Evolutionary conservation across 2,888 invertebrate species (phyloP), one percentile per base, ranked within the genome.

Genomic region (Drosophila subquinaria): DNA sequence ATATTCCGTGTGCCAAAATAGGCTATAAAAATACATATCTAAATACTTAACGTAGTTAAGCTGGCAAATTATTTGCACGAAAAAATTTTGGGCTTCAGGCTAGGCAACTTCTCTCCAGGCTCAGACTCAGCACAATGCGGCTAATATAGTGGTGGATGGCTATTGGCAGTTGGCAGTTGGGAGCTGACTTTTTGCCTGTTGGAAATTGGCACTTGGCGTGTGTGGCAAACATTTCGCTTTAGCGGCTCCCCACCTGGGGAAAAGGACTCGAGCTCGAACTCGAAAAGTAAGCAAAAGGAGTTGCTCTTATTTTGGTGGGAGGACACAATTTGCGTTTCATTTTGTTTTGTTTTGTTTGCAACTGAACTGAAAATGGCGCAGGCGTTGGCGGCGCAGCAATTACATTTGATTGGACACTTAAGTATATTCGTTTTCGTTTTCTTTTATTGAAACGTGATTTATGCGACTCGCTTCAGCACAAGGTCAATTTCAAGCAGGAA

Each of bases 11-110:
- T 64, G 47, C 79, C 33, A 61, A 73, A 73, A 13, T 48, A 20
- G 59, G 15, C 59, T 67, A 78, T 74, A 55, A 50, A 69, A 77
- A 79, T 67, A 78, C 80, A 72, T 76, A 85, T 80, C 73, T 68
- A 75, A 82, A 82, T 86, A 81, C 60, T 79, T 79, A 75, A 67
- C 74, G 78, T 81, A 75, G 82, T 81, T 86, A 84, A 81, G 81
- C 82, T 75, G 71, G 84, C 85, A 82, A 87, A 87, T 87, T 87
- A 87, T 87, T 87, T 87, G 82, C 86, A 87, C 89, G 88, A 87
- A 89, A 84, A 84, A 89, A 84, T 87, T 87, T 79, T 80, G 67
- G 65, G 68, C 70, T 67, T 43, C 55, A 47, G 72, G 73, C 81
- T 68, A 60, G 78, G 69, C 60, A 52, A 81, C 81, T 83, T 85